Percentiles rank a stretch among this genome's conserved stretches.
Evolutionary conservation across 2,113 vertebrate species (phyloP).

Genomic region (Helogale parvula): DNA sequence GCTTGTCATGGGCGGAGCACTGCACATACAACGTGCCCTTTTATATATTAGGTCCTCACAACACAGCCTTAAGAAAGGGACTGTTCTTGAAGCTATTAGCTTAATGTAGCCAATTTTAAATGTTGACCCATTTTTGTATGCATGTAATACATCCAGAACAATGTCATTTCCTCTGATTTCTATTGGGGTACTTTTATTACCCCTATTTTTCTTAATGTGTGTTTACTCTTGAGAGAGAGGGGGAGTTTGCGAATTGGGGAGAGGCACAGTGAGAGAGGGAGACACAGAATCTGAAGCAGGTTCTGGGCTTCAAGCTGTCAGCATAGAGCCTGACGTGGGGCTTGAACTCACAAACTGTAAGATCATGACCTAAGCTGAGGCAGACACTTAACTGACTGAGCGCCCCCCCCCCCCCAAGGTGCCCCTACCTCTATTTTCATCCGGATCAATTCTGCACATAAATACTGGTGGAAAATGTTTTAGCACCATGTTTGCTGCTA

Average conservation of each 20-base stretch:
- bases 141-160: not conserved
- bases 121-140: not conserved
- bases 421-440: not conserved
- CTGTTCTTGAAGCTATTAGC: not conserved
- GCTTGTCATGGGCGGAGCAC: accelerated
- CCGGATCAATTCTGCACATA: not conserved
- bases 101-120: not conserved
- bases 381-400: too few relatives aligned
- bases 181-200: not conserved
- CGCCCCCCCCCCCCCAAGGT: too few relatives aligned
- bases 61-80: not conserved
- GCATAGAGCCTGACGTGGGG: too few relatives aligned
- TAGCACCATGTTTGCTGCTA: not conserved
- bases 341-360: too few relatives aligned
- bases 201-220: not conserved
- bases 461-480: not conserved
- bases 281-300: too few relatives aligned
- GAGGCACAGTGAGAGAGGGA: too few relatives aligned
- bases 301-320: too few relatives aligned
- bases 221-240: too few relatives aligned
- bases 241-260: too few relatives aligned
- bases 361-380: too few relatives aligned
- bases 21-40: not conserved
- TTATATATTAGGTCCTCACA: not conserved
- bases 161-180: conserved; percentile 13